Percentiles rank a stretch among this genome's conserved stretches.
phyloP scores from a whole-genome alignment of 1,140 invertebrate species.

The Drosophila ercepeae region DNA sequence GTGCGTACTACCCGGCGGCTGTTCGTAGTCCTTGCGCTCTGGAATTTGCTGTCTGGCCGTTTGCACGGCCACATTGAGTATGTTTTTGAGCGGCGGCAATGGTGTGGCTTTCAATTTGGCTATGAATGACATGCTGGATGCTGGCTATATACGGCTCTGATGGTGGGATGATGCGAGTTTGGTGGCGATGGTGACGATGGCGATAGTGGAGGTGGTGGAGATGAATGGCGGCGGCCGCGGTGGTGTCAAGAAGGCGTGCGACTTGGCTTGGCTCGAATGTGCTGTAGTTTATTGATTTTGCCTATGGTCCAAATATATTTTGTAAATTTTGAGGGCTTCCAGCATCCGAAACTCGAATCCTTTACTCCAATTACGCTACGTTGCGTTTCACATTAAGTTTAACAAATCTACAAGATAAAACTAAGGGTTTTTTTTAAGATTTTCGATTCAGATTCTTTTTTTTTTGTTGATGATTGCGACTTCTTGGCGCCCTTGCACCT shows the following conservation, averaged over 20 bases:
- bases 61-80: constrained; percentile 91
- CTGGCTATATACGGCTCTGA: constrained; percentile 29
- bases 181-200: constrained; percentile 23
- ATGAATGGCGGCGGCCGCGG: constrained; percentile 65
- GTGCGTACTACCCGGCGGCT: constrained; percentile 71
- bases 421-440: neutral
- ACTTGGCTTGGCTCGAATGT: constrained; percentile 37
- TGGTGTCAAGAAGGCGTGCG: constrained; percentile 56
- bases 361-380: constrained; percentile 5
- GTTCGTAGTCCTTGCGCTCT: constrained; percentile 85
- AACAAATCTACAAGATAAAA: constrained; percentile 34
- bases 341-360: constrained; percentile 23
- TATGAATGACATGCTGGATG: constrained; percentile 79
- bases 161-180: constrained; percentile 35
- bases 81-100: constrained; percentile 89
- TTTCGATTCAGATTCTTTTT: constrained; percentile 34
- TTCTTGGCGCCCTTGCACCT: constrained; percentile 32
- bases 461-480: constrained; percentile 8
- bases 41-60: constrained; percentile 91
- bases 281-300: constrained; percentile 72
- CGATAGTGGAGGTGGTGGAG: constrained; percentile 26
- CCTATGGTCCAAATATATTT: constrained; percentile 8
- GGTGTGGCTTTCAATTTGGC: constrained; percentile 80
- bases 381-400: neutral
- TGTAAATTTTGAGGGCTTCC: constrained; percentile 7